phyloP scores from a whole-genome alignment of 1,140 invertebrate species.

The Lethocerus indicus region DNA sequence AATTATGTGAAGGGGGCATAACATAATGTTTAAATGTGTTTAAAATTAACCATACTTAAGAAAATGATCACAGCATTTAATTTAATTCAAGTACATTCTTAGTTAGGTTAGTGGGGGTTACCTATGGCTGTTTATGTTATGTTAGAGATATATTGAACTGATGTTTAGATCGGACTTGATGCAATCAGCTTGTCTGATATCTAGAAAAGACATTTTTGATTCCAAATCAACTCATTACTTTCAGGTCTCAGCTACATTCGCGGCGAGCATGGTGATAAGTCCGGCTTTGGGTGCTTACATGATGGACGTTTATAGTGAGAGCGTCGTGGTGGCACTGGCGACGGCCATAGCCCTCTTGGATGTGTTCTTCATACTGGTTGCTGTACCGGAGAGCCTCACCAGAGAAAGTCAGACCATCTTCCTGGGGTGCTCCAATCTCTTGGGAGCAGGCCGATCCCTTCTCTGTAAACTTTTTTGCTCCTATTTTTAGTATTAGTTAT shows the following conservation, averaged over 20 bases:
- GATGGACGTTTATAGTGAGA: constrained; percentile 76
- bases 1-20: too few species aligned
- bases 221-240: background rate
- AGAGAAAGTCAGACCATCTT: constrained; percentile 70
- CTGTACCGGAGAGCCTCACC: constrained; percentile 95
- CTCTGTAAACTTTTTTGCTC: constrained; percentile 45
- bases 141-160: too few species aligned
- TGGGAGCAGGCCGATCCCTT: constrained; percentile 98
- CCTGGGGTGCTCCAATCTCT: constrained; percentile 66
- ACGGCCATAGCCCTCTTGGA: constrained; percentile 90
- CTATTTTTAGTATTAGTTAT: too few species aligned
- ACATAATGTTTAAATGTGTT: too few species aligned
- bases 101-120: too few species aligned
- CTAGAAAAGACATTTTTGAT: too few species aligned
- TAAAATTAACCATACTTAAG: too few species aligned
- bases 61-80: too few species aligned
- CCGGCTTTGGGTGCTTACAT: constrained; percentile 91
- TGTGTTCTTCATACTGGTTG: constrained; percentile 95
- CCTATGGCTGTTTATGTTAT: too few species aligned
- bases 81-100: too few species aligned
- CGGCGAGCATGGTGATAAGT: constrained; percentile 93
- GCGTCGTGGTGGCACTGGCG: constrained; percentile 87
- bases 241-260: constrained; percentile 91
- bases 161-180: too few species aligned
- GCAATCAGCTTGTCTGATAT: too few species aligned